phyloP scores from a whole-genome alignment of 2,797 vertebrate genomes.

The Remorina albescens region DNA sequence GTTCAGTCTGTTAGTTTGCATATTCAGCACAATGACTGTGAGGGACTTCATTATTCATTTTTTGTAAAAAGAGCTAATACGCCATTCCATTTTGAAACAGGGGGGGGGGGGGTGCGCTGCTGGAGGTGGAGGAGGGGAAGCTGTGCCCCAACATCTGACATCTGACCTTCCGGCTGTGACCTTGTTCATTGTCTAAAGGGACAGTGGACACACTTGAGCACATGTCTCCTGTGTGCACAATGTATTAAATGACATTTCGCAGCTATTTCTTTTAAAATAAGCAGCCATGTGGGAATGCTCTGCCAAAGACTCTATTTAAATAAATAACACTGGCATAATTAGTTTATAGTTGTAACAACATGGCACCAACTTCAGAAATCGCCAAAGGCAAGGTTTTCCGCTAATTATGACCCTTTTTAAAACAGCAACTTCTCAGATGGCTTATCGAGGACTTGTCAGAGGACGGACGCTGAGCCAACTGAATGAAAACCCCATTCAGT shows the following conservation, averaged over 20 bases:
- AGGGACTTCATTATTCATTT: constrained; percentile 70
- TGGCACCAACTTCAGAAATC: constrained; percentile 53
- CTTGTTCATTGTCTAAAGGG: constrained; percentile 80
- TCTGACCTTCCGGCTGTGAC: constrained; percentile 80
- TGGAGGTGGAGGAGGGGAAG: constrained; percentile 58
- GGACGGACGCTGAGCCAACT: constrained; percentile 56
- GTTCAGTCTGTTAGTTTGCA: constrained; percentile 56
- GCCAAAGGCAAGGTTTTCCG: constrained; percentile 61
- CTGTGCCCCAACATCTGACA: constrained; percentile 75
- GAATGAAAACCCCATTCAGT: constrained; percentile 78
- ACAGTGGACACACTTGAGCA: constrained; percentile 74
- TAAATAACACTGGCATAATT: constrained; percentile 73
- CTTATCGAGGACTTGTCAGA: constrained; percentile 58
- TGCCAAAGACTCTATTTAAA: constrained; percentile 54
- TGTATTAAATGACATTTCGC: not conserved
- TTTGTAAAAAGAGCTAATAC: constrained; percentile 71
- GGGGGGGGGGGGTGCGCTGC: constrained; percentile 33
- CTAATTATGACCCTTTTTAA: constrained; percentile 64
- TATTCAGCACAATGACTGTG: constrained; percentile 54
- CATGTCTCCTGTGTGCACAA: constrained; percentile 36
- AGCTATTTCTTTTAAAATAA: constrained; percentile 18
- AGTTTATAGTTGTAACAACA: constrained; percentile 67
- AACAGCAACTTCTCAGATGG: constrained; percentile 60
- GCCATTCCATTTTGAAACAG: constrained; percentile 68
- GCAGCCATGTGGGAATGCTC: constrained; percentile 3